A percentile compares a stretch with the other conserved stretches of the same genome.
These are phyloP conservation scores for Conchocele bisecta DNA, from an alignment of 2,888 invertebrate genomes.

Conservation along the genomic window DNA sequence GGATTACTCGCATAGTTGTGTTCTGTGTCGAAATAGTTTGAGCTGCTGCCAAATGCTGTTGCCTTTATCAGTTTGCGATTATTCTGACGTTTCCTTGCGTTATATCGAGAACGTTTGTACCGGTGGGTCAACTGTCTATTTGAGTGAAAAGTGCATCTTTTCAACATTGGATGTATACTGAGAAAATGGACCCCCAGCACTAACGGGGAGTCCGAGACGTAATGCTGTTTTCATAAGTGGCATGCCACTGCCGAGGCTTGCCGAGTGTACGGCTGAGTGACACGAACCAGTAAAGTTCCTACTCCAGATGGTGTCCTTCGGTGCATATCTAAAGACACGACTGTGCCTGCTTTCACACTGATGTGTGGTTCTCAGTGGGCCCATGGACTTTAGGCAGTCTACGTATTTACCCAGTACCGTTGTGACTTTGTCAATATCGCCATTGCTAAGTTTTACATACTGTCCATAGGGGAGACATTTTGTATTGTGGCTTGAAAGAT, in stretches of 20 bases:
- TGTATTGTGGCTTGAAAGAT: constrained; percentile 1
- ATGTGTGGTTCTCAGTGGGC: constrained; percentile 9
- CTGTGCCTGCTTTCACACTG: constrained; percentile 17
- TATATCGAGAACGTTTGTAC: no score
- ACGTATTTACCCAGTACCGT: neutral
- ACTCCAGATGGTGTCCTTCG: constrained; percentile 20
- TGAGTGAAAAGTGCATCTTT: no score
- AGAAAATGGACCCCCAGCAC: no score
- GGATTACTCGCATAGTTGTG: no score
- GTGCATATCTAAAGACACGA: constrained; percentile 8
- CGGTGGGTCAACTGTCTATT: no score
- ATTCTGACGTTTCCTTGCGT: no score
- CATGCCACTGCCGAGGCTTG: neutral
- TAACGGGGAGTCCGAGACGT: neutral
- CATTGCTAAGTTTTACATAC: constrained; percentile 1
- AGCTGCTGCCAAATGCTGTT: no score
- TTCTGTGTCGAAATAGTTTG: no score
- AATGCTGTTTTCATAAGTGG: neutral
- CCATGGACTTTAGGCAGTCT: constrained; percentile 1
- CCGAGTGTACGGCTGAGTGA: constrained; percentile 11
- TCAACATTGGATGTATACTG: no score
- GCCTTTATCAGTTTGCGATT: no score
- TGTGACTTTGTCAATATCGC: constrained; percentile 9
- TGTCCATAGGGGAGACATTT: constrained; percentile 14
- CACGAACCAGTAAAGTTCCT: constrained; percentile 21